Conservation (phyloP, 1,140 invertebrate genomes). For the Bradynema listronoti region DNA sequence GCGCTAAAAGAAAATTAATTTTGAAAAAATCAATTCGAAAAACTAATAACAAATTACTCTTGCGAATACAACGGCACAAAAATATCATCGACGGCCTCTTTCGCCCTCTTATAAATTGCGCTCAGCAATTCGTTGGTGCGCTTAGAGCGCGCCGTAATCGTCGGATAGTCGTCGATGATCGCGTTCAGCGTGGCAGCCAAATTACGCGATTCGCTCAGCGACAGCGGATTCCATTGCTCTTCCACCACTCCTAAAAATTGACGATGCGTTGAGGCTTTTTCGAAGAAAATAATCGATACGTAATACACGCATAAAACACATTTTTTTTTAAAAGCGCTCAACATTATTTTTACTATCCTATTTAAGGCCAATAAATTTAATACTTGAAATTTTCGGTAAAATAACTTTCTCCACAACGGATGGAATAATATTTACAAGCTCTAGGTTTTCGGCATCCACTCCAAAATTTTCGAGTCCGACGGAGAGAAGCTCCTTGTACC, state of each 20-base stretch:
- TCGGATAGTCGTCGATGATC: conserved; percentile 28
- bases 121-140: conserved; percentile 20
- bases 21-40: conserved; percentile 1
- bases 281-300: background rate
- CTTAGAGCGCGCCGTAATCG: conserved; percentile 19
- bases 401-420: conserved; percentile 40
- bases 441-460: conserved; percentile 34
- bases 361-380: background rate
- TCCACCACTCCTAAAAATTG: conserved; percentile 30
- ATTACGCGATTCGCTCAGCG: conserved; percentile 24
- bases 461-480: conserved; percentile 38
- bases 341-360: too few relatives aligned
- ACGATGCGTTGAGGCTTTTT: background rate
- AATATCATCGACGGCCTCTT: conserved; percentile 23
- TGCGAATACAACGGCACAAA: conserved; percentile 39
- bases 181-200: conserved; percentile 17
- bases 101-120: conserved; percentile 3
- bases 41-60: conserved; percentile 27
- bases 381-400: conserved; percentile 46
- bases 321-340: background rate
- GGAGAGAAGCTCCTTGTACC: conserved; percentile 35
- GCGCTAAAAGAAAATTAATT: conserved; percentile 30
- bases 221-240: conserved; percentile 40
- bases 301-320: background rate
- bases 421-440: conserved; percentile 33